These are phyloP conservation scores for Girardinichthys multiradiatus DNA, from an alignment of 2,113 vertebrate genomes.

Conservation along the genomic window DNA sequence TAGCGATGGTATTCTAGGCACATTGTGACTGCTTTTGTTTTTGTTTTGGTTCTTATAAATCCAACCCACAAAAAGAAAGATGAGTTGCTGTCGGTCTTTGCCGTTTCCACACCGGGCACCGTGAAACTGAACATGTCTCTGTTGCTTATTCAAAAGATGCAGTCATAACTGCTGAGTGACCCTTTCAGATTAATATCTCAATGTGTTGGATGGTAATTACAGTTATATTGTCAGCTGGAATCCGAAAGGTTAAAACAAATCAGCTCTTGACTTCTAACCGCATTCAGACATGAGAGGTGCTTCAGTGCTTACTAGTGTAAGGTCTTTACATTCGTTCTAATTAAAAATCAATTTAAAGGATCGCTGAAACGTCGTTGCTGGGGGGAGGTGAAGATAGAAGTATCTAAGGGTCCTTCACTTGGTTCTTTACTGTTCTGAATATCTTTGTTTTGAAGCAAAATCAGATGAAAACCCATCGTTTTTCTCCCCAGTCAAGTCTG, in stretches of 20 bases:
- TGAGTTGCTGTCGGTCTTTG: neutral
- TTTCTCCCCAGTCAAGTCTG: slow-evolving; percentile 17
- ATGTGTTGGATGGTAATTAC: neutral
- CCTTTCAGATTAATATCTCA: neutral
- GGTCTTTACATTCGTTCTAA: neutral
- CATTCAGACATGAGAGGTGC: neutral
- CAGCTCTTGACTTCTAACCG: neutral
- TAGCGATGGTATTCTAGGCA: too few relatives aligned
- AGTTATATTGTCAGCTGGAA: neutral
- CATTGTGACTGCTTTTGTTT: too few relatives aligned
- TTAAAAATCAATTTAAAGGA: neutral
- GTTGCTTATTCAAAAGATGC: neutral
- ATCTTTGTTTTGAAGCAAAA: neutral
- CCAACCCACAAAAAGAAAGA: neutral
- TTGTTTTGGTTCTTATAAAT: too few relatives aligned
- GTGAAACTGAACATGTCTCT: neutral
- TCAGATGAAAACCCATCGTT: too few relatives aligned
- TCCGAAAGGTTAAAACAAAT: neutral
- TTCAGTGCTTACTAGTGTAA: neutral
- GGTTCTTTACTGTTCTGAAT: too few relatives aligned
- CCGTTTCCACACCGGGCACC: neutral
- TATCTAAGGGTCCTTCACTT: too few relatives aligned
- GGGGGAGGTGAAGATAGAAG: too few relatives aligned
- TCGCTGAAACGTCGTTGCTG: neutral
- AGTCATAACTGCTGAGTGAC: neutral